Evolutionary conservation across 2,888 invertebrate genomes (phyloP), one percentile per base, ranked within the genome.

Genomic region (Cataglyphis albicans): DNA sequence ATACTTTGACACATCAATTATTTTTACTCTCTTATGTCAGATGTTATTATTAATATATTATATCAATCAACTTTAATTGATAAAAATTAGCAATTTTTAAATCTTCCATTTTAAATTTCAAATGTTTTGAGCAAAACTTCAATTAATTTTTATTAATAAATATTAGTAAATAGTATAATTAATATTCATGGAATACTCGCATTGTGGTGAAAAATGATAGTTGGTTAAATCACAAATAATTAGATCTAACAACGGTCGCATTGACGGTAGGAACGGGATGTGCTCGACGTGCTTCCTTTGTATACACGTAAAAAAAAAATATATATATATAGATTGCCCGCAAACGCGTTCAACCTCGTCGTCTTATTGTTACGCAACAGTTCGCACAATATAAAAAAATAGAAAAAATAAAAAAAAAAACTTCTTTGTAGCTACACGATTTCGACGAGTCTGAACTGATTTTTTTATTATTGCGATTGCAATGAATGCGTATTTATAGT

Each of bases 311-410:
- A 68, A 68, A 55, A 80, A 12, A 18, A 32, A 68, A 29, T 29
- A 29, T 29, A 29, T 29, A 29, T 29, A 29, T 29, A 29, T 29
- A 44, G 15, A 12, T 44, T 76, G 81, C 76, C 81, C 76, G 84
- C 64, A 87, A 87, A 85, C 87, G 86, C 84, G 87, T 87, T 87
- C 80, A 81, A 86, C 63, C 84, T 84, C 64, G 82, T 84, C 82
- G 80, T 87, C 75, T 68, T 76, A 57, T 86, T 76, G 57, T 68
- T 57, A 81, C 83, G 59, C 48, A 59, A 76, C 52, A 52, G 52
- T 48, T 52, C 1, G n/a, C 52, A 52, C n/a, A 3, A n/a, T n/a
- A 12, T 52, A 21, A 32, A 29, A 15, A 55, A 76, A 52, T n/a
- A 52, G 6, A 52, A 52, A n/a, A n/a, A 52, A 52, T 7, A n/a